Conservation (phyloP, 2,888 invertebrate genomes). For the Aleiodes testaceus region DNA sequence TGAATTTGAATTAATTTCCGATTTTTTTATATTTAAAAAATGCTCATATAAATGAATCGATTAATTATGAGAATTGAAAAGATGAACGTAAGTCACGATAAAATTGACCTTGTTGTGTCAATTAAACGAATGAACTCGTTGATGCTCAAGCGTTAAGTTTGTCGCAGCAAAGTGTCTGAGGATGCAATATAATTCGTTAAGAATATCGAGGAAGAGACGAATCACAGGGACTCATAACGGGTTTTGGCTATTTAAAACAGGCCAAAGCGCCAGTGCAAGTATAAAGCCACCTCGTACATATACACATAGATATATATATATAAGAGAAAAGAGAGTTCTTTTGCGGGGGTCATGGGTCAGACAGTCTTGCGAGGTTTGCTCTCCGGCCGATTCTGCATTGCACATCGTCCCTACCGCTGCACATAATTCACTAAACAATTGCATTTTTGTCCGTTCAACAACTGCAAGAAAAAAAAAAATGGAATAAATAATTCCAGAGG, state of each 20-base stretch:
- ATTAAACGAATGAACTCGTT: background rate
- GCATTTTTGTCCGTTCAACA: constrained; percentile 6
- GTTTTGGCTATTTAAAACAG: constrained; percentile 60
- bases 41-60: no score
- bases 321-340: constrained; percentile 59
- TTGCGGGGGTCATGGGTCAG: constrained; percentile 66
- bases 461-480: background rate
- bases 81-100: background rate
- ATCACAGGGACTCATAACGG: constrained; percentile 38
- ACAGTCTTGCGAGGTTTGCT: constrained; percentile 66
- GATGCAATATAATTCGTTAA: background rate
- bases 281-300: constrained; percentile 54
- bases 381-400: constrained; percentile 61
- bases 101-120: background rate
- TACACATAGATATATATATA: constrained; percentile 30
- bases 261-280: constrained; percentile 62
- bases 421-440: constrained; percentile 35
- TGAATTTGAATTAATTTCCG: background rate
- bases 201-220: background rate
- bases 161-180: background rate
- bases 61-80: no score
- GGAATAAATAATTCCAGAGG: constrained; percentile 16
- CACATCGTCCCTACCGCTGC: constrained; percentile 13
- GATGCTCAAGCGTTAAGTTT: background rate
- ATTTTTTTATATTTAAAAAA: no score